A percentile compares a stretch with the other conserved stretches of the same genome.
These are phyloP conservation scores for Brachyhypopomus occidentalis DNA, from an alignment of 2,113 vertebrate genomes.

Conservation along the genomic window DNA sequence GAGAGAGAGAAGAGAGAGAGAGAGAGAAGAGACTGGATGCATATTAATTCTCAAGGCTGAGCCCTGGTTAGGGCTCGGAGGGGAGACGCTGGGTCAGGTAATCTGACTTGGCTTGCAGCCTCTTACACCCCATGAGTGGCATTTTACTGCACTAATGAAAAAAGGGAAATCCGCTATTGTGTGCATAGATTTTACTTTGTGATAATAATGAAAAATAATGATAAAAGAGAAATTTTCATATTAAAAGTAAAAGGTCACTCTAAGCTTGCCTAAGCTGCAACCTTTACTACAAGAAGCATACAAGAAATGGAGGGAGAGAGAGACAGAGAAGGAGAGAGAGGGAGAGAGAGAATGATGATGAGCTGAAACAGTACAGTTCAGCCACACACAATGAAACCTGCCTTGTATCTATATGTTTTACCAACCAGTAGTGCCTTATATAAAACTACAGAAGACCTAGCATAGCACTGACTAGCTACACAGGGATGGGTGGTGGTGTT, in stretches of 20 bases:
- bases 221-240: slow-evolving; percentile 93
- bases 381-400: background rate
- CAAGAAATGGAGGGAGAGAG: slow-evolving; percentile 61
- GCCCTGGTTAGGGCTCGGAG: slow-evolving; percentile 56
- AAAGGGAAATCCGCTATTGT: slow-evolving; percentile 82
- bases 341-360: background rate
- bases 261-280: slow-evolving; percentile 94
- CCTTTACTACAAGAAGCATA: slow-evolving; percentile 87
- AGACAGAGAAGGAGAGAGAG: slow-evolving; percentile 34
- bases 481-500: too few relatives aligned
- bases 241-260: slow-evolving; percentile 98
- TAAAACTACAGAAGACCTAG: too few relatives aligned
- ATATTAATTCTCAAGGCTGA: slow-evolving; percentile 90
- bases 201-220: slow-evolving; percentile 70
- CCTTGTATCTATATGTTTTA: too few relatives aligned
- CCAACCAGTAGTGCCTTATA: too few relatives aligned
- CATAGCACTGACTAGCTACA: too few relatives aligned
- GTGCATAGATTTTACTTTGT: slow-evolving; percentile 83
- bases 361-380: background rate
- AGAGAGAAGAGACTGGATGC: slow-evolving; percentile 76
- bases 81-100: slow-evolving; percentile 49
- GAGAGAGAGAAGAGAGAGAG: slow-evolving; percentile 72
- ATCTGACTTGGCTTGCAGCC: slow-evolving; percentile 62
- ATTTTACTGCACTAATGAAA: slow-evolving; percentile 93
- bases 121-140: slow-evolving; percentile 79